Conservation (phyloP, 2,888 invertebrate species). For the Thecocarcelia acutangulata region DNA sequence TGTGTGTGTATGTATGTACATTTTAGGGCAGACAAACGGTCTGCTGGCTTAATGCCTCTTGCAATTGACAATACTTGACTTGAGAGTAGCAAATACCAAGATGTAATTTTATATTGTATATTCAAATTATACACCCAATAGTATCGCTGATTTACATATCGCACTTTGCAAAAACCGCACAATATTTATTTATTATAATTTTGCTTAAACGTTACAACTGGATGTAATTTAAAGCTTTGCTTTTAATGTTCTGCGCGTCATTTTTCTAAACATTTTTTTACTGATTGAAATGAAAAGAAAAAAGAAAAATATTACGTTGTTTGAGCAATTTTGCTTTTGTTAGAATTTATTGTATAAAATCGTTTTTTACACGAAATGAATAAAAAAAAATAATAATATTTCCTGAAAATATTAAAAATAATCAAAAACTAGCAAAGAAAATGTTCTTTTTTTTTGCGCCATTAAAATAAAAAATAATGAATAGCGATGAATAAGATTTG, state of each 20-base stretch:
- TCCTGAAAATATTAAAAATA: conserved; percentile 20
- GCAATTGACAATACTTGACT: not conserved
- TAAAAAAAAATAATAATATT: conserved; percentile 14
- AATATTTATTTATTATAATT: conserved; percentile 44
- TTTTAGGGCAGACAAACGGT: conserved; percentile 25
- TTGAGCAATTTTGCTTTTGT: conserved; percentile 4
- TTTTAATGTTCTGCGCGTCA: conserved; percentile 42
- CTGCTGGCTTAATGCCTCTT: not conserved
- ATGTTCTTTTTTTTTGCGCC: too few relatives aligned
- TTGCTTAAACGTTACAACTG: conserved; percentile 63
- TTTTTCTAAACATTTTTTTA: conserved; percentile 24
- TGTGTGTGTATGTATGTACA: too few relatives aligned
- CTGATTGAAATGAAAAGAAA: conserved; percentile 15
- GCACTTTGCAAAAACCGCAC: conserved; percentile 47
- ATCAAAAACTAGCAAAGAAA: not conserved
- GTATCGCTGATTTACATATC: conserved; percentile 33
- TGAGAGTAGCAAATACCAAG: not conserved
- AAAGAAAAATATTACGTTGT: conserved; percentile 24
- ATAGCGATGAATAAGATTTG: too few relatives aligned
- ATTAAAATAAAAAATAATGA: not conserved
- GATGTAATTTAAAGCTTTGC: conserved; percentile 62
- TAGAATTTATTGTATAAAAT: conserved; percentile 39
- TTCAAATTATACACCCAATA: conserved; percentile 4
- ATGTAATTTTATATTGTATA: conserved; percentile 14
- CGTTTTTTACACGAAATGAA: not conserved